Evolutionary conservation across 2,113 vertebrate genomes (phyloP).

Genomic region (Halcyon malimbica): DNA sequence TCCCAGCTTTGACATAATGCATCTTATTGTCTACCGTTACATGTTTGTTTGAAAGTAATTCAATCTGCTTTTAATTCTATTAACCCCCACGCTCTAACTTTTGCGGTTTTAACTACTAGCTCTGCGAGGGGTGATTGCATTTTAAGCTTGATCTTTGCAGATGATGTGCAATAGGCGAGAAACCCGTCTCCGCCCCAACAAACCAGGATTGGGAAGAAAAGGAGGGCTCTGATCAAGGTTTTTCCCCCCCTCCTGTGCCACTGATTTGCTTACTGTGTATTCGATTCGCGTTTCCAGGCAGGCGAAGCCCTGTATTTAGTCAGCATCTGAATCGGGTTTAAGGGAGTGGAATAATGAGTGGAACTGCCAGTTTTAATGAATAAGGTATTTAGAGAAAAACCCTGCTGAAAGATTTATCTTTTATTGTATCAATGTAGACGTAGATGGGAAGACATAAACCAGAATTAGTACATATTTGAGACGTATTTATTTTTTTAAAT

Average conservation of each 20-base stretch:
- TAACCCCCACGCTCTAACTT: background rate
- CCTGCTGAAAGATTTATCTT: slow-evolving; percentile 23
- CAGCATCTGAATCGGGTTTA: slow-evolving; percentile 20
- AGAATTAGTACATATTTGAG: background rate
- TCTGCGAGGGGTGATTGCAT: background rate
- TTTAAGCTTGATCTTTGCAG: slow-evolving; percentile 29
- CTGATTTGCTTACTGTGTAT: slow-evolving; percentile 46
- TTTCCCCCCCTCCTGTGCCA: background rate
- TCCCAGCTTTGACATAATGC: background rate
- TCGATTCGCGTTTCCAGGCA: slow-evolving; percentile 33
- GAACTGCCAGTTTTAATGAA: slow-evolving; percentile 33
- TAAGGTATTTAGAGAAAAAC: slow-evolving; percentile 32
- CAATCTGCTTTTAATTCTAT: background rate
- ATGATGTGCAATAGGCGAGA: background rate
- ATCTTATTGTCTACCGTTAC: background rate
- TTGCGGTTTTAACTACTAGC: background rate
- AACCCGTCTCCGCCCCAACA: slow-evolving; percentile 29
- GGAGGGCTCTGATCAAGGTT: slow-evolving; percentile 4
- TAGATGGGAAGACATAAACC: background rate
- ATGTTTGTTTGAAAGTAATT: background rate
- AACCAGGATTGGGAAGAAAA: slow-evolving; percentile 22
- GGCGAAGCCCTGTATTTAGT: slow-evolving; percentile 45
- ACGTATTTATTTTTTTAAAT: background rate
- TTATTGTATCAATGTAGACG: background rate
- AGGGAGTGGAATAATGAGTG: slow-evolving; percentile 45